A percentile compares a stretch with the other conserved stretches of the same genome.
phyloP scores from a whole-genome alignment of 1,140 invertebrate genomes.

The Scylla paramamosain region DNA sequence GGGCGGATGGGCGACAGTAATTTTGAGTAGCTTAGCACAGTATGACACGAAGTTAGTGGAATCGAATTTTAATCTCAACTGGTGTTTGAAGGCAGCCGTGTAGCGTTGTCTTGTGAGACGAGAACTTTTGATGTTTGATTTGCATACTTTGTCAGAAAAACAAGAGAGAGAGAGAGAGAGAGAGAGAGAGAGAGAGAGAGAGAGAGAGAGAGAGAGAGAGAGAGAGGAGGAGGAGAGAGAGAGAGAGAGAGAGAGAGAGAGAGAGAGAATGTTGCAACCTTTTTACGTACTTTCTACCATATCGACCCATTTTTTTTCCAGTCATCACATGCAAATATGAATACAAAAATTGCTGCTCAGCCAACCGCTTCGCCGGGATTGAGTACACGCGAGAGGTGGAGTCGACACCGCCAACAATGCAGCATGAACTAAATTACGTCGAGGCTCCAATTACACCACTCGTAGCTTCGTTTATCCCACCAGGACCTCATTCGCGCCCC shows the following conservation, averaged over 20 bases:
- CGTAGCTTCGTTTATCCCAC: background rate
- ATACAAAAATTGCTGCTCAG: background rate
- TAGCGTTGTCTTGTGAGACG: no score
- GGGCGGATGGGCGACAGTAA: background rate
- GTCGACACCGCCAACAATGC: background rate
- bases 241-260: slow-evolving; percentile 5
- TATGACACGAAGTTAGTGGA: no score
- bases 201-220: background rate
- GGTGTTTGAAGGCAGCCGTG: no score
- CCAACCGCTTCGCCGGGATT: background rate
- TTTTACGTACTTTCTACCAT: background rate
- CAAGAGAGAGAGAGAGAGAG: no score
- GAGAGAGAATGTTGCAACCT: background rate
- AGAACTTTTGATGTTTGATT: no score
- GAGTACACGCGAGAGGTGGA: background rate
- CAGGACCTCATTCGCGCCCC: background rate
- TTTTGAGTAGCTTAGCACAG: no score
- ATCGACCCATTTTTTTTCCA: background rate
- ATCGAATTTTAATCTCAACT: no score
- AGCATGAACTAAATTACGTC: background rate
- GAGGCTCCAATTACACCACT: background rate
- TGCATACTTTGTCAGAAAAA: no score
- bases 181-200: slow-evolving; percentile 26
- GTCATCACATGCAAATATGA: background rate
- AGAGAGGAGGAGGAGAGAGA: background rate